phyloP scores from a whole-genome alignment of 2,888 invertebrate species.

The Lysandra bellargus region DNA sequence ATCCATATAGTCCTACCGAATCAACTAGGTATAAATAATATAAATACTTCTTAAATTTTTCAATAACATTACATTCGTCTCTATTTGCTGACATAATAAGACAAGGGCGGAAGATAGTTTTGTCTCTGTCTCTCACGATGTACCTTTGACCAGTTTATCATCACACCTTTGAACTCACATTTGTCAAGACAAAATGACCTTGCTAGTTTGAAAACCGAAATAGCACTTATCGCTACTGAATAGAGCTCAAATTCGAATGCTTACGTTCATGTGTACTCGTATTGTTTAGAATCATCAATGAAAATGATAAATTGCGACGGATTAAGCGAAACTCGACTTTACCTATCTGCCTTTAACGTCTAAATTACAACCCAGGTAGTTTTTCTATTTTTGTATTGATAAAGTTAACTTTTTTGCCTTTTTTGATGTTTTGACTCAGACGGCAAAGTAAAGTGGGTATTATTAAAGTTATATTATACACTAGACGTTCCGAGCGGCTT shows the following conservation, averaged over 20 bases:
- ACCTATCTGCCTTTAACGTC: background rate
- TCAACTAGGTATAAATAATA: no score
- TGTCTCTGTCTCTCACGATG: background rate
- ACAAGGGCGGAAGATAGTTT: background rate
- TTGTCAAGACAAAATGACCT: conserved; percentile 15
- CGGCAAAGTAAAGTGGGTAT: background rate
- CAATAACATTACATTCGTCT: no score
- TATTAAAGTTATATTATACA: no score
- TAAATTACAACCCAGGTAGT: background rate
- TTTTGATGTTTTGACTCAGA: background rate
- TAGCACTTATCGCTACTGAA: background rate
- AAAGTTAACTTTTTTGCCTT: background rate
- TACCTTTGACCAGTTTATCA: conserved; percentile 19
- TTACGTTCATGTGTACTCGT: background rate
- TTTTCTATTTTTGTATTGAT: conserved; percentile 8
- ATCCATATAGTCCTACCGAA: no score
- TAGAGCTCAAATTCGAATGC: background rate
- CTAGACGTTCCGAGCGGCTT: no score
- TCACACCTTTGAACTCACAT: conserved; percentile 17
- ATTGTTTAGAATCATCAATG: conserved; percentile 16
- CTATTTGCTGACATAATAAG: background rate
- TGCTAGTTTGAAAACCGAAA: background rate
- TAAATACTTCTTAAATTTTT: no score
- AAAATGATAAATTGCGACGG: background rate
- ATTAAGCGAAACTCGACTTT: background rate